These are phyloP conservation scores for Synanthedon tipuliformis DNA, from an alignment of 2,888 invertebrate genomes.

Conservation along the genomic window DNA sequence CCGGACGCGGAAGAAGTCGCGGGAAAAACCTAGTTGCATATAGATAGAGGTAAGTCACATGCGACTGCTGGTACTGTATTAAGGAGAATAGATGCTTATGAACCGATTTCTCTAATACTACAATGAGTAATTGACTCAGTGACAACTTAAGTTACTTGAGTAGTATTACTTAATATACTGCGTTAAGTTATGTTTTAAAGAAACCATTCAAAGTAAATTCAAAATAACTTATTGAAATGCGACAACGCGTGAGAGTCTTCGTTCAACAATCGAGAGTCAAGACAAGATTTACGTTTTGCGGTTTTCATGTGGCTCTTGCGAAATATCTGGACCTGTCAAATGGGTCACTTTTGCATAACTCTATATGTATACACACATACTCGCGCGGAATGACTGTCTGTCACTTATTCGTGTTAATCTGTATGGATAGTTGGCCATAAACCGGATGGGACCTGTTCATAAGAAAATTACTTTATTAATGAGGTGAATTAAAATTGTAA, in stretches of 20 bases:
- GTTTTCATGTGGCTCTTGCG: conserved; percentile 1
- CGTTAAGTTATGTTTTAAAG: background rate
- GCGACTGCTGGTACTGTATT: too few relatives aligned
- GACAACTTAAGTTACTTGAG: too few relatives aligned
- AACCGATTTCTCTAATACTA: too few relatives aligned
- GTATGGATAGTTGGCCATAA: conserved; percentile 6
- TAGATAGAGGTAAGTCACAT: too few relatives aligned
- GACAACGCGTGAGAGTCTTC: too few relatives aligned
- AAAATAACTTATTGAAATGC: too few relatives aligned
- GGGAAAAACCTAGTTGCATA: too few relatives aligned
- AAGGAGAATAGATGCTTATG: too few relatives aligned
- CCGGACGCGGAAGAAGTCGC: too few relatives aligned
- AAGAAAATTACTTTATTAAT: conserved; percentile 1
- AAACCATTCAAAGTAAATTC: background rate
- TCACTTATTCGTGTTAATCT: conserved; percentile 8
- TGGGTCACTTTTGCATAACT: conserved; percentile 4
- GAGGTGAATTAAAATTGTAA: background rate
- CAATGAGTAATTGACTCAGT: too few relatives aligned
- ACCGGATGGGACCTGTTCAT: conserved; percentile 2
- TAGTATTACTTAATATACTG: too few relatives aligned
- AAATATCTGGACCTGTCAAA: background rate
- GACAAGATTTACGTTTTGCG: conserved; percentile 1
- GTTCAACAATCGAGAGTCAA: background rate
- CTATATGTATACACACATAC: background rate
- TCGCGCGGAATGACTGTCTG: conserved; percentile 2